Conservation (phyloP, 2,888 invertebrate genomes). For the Eustalomyia histrio region DNA sequence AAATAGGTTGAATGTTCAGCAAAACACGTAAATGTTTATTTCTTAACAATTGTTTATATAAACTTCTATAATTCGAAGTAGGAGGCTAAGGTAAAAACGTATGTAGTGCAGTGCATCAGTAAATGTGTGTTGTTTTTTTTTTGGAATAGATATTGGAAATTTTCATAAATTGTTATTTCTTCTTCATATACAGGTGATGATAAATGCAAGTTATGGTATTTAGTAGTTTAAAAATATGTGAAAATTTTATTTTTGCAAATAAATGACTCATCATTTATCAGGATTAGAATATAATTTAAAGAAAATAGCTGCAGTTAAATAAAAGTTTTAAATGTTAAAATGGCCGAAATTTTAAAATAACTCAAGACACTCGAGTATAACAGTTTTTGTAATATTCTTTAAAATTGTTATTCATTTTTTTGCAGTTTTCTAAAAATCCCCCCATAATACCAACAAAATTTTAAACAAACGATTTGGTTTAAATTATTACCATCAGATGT, state of each 20-base stretch:
- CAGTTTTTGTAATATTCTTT: too few species aligned
- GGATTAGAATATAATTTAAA: too few species aligned
- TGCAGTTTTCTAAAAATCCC: too few species aligned
- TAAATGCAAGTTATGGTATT: constrained; percentile 20
- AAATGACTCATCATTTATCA: constrained; percentile 36
- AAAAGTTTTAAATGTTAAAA: too few species aligned
- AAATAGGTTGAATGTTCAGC: constrained; percentile 31
- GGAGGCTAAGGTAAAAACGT: constrained; percentile 39
- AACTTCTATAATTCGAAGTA: constrained; percentile 20
- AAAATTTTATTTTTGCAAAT: constrained; percentile 23
- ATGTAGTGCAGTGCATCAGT: neutral
- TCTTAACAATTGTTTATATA: constrained; percentile 15
- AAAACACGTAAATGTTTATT: constrained; percentile 48
- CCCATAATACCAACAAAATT: too few species aligned
- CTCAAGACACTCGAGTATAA: too few species aligned
- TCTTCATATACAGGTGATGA: constrained; percentile 41
- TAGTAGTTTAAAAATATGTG: constrained; percentile 33
- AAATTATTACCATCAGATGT: too few species aligned
- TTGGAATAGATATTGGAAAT: constrained; percentile 8
- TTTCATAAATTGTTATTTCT: constrained; percentile 6
- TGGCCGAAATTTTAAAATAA: too few species aligned
- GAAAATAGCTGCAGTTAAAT: too few species aligned
- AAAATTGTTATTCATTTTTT: too few species aligned
- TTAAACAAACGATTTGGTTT: too few species aligned
- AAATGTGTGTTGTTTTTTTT: constrained; percentile 9